Percentiles rank a stretch among this genome's conserved stretches.
Conservation (phyloP, 2,113 vertebrate genomes). For the Rhinogobius similis region DNA sequence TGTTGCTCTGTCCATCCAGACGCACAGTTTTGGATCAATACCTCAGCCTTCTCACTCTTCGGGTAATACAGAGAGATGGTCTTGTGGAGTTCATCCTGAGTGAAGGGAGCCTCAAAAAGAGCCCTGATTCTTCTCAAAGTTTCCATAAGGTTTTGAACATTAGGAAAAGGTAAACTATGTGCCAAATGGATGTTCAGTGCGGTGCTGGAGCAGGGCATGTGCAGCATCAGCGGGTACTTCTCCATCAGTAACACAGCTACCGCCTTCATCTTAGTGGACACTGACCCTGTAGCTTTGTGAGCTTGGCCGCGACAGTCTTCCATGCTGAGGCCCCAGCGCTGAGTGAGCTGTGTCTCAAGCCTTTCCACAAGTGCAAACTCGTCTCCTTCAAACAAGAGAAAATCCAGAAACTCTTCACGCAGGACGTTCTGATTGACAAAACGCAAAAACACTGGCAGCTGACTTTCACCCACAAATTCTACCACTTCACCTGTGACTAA, state of each 20-base stretch:
- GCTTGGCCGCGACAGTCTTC: slow-evolving; percentile 91
- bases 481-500: slow-evolving; percentile 86
- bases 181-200: slow-evolving; percentile 89
- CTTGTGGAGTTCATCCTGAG: slow-evolving; percentile 78
- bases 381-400: slow-evolving; percentile 83
- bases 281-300: slow-evolving; percentile 85
- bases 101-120: slow-evolving; percentile 79
- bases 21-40: slow-evolving; percentile 78
- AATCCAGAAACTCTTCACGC: slow-evolving; percentile 88
- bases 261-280: slow-evolving; percentile 89
- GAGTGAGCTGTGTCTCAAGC: slow-evolving; percentile 83
- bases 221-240: slow-evolving; percentile 87
- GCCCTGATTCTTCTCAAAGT: slow-evolving; percentile 82
- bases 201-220: slow-evolving; percentile 84
- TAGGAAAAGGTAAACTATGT: slow-evolving; percentile 83
- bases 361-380: slow-evolving; percentile 80
- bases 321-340: slow-evolving; percentile 92
- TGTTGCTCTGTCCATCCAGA: slow-evolving; percentile 85
- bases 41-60: slow-evolving; percentile 76
- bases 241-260: slow-evolving; percentile 85
- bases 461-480: slow-evolving; percentile 81
- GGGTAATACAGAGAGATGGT: slow-evolving; percentile 80
- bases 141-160: slow-evolving; percentile 83
- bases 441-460: slow-evolving; percentile 85
- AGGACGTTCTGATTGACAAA: slow-evolving; percentile 87